Conservation (phyloP, 2,888 invertebrate genomes). For the Perdita meconis region DNA sequence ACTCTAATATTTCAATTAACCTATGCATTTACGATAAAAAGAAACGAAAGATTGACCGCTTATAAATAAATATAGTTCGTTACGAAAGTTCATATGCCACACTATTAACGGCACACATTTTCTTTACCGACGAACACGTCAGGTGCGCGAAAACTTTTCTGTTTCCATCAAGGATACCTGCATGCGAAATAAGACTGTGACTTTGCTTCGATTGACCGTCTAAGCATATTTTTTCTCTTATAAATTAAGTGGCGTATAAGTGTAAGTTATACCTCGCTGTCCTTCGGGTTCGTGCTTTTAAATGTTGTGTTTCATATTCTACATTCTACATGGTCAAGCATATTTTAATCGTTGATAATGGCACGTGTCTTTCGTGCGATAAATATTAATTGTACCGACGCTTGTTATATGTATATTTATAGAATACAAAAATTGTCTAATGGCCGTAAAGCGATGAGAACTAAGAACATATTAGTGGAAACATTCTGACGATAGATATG, state of each 20-base stretch:
- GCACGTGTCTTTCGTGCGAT: background rate
- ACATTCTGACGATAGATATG: background rate
- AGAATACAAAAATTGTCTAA: no score
- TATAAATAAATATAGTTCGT: no score
- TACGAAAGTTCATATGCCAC: no score
- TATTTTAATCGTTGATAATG: background rate
- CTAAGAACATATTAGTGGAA: background rate
- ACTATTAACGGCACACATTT: background rate
- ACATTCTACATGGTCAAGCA: background rate
- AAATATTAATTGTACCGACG: background rate
- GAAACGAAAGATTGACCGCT: no score
- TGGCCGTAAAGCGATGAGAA: background rate
- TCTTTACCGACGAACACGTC: constrained; percentile 61
- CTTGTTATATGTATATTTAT: no score
- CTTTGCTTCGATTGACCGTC: constrained; percentile 63
- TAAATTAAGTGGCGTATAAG: constrained; percentile 20
- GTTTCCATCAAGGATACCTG: constrained; percentile 67
- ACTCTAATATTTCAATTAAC: no score
- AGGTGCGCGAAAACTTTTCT: constrained; percentile 61
- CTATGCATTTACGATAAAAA: no score
- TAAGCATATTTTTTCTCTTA: constrained; percentile 36
- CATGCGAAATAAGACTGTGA: constrained; percentile 60
- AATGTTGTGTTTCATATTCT: constrained; percentile 18
- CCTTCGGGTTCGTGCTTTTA: constrained; percentile 42
- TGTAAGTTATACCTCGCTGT: constrained; percentile 47